Percentiles rank a stretch among this genome's conserved stretches.
Conservation (phyloP, 2,113 vertebrate genomes). For the Tor tambroides region DNA sequence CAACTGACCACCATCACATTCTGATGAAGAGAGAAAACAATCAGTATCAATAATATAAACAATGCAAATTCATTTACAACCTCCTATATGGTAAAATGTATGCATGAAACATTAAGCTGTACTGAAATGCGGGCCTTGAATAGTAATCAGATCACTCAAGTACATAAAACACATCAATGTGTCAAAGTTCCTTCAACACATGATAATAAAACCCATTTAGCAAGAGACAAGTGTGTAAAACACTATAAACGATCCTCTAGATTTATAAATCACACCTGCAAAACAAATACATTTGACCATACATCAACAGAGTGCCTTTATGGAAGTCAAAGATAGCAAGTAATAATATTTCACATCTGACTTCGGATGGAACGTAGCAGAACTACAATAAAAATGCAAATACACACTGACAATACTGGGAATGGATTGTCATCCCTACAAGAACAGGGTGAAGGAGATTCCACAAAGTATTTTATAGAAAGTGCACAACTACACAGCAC, state of each 20-base stretch:
- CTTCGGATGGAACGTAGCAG: neutral
- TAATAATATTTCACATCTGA: neutral
- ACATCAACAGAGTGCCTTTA: neutral
- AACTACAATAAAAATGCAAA: conserved; percentile 2
- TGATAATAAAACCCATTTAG: neutral
- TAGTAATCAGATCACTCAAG: neutral
- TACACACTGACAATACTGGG: neutral
- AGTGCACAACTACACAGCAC: too few species aligned
- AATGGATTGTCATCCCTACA: neutral
- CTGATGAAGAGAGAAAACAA: conserved; percentile 73
- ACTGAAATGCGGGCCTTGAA: neutral
- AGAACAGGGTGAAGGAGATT: neutral
- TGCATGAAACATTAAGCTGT: neutral
- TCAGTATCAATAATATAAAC: neutral
- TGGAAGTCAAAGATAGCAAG: conserved; percentile 11
- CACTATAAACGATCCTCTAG: neutral
- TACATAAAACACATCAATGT: neutral
- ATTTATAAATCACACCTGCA: neutral
- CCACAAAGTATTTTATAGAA: neutral
- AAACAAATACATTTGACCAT: neutral
- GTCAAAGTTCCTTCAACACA: neutral
- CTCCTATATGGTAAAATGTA: too few species aligned
- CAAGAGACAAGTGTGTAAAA: neutral
- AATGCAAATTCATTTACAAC: conserved; percentile 12
- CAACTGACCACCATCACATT: conserved; percentile 99